A percentile compares a stretch with the other conserved stretches of the same genome.
Conservation (phyloP, 1,140 invertebrate species). For the Campoletis sonorensis region DNA sequence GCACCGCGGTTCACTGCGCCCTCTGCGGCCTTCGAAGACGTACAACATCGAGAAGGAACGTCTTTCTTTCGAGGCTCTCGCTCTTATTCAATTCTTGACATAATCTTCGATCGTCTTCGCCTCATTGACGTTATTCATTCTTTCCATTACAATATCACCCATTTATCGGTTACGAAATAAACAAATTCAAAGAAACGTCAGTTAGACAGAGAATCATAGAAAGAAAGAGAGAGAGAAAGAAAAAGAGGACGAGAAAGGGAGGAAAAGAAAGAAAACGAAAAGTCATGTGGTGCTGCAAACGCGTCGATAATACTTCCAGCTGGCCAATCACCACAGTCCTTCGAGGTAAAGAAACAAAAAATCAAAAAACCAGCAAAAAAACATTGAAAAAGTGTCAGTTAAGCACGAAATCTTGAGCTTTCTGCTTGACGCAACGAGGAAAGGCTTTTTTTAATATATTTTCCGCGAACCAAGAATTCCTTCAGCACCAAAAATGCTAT, state of each 20-base stretch:
- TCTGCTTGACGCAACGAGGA: constrained; percentile 7
- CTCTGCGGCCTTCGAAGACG: constrained; percentile 45
- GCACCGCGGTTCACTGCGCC: constrained; percentile 62
- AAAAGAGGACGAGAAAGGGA: too few relatives aligned
- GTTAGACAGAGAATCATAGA: neutral
- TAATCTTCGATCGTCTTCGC: neutral
- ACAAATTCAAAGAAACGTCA: neutral
- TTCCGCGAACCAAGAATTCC: neutral
- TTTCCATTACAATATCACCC: neutral
- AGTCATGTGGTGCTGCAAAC: constrained; percentile 68
- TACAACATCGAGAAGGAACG: neutral
- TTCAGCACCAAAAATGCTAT: too few relatives aligned
- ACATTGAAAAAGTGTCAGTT: constrained; percentile 14
- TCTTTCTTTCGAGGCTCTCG: neutral
- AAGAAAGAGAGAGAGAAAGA: neutral
- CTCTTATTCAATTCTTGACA: neutral
- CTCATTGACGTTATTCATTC: neutral
- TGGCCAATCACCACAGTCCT: constrained; percentile 65
- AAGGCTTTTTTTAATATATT: constrained; percentile 17
- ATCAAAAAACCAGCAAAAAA: constrained; percentile 25
- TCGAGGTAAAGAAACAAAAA: constrained; percentile 64
- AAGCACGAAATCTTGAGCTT: constrained; percentile 21
- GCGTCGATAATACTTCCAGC: constrained; percentile 60
- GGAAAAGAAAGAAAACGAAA: neutral
- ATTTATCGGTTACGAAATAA: neutral